Base-by-base conservation (phyloP, 1,140 invertebrate genomes). In the Pemphigus obesinymphae region DNA sequence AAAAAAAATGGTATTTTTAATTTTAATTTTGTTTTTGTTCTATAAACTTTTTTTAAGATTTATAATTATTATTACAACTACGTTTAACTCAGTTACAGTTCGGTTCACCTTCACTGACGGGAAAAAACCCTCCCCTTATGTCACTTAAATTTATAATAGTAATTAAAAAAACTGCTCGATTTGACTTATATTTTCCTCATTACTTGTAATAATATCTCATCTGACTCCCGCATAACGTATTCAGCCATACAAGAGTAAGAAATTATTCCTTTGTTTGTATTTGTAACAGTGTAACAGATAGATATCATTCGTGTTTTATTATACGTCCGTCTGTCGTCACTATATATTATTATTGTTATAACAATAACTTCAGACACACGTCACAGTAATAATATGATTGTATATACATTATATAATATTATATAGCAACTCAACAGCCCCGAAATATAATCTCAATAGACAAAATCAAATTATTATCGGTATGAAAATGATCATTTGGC, bases 11-110 rank as follows among this genome's bases (percentile, higher is more conserved):
- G n/a, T 8, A 23, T 43, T 70, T 68, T 40, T 68, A n/a, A n/a
- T n/a, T 23, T 70, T 34, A 5, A 37, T 3, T 15, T 70, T 70
- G 23, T 70, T 70, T 40, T 43, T 70, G 34, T 43, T 70, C 43
- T 7, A 43, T 26, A 70, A 70, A 70, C 66, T 70, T 70, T 23
- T n/a, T 70, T 70, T 70, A 37, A 70, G 29, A 43, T 70, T 43
- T 15, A 15, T 70, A 70, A 70, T 70, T 70, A 11, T 43, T 37
- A n/a, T n/a, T 70, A 43, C 66, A 43, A 70, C 66, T 70, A 70
- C 66, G 37, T 70, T 70, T 43, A 70, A 43, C 37, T 70, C 66
- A 37, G 66, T 43, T 70, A 70, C 15, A 23, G 37, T 26, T 70
- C 66, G 23, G 66, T 70, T 70, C 34, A 70, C 34, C 34, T 70